Conservation (phyloP, 2,797 vertebrate species). For the Sebastes melanostomus region DNA sequence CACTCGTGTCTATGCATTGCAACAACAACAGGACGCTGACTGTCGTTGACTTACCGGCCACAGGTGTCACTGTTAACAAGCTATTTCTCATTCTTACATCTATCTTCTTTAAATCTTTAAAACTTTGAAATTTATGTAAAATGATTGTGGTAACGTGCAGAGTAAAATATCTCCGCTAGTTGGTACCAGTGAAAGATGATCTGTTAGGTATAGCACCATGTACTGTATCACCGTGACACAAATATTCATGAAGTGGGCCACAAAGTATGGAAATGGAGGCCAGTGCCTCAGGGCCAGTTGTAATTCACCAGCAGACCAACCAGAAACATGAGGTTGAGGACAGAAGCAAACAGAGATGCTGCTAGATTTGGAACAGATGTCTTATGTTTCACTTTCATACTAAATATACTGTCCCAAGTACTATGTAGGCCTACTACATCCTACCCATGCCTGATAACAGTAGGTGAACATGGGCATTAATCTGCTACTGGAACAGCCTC, state of each 20-base stretch:
- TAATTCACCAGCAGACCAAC: background rate
- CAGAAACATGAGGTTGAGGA: background rate
- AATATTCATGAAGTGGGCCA: conserved; percentile 44
- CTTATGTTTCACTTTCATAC: background rate
- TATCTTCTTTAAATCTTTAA: background rate
- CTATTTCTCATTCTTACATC: background rate
- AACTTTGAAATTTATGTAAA: background rate
- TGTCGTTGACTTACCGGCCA: no score
- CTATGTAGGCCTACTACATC: no score
- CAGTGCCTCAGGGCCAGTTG: conserved; percentile 19
- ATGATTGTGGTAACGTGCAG: background rate
- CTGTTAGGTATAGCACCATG: background rate
- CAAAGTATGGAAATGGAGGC: conserved; percentile 35
- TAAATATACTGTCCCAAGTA: background rate
- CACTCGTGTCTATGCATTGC: no score
- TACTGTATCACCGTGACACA: conserved; percentile 4
- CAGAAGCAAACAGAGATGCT: background rate
- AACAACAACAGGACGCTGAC: no score
- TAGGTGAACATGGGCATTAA: no score
- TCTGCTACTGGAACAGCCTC: no score
- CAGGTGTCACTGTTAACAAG: no score
- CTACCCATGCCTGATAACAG: no score
- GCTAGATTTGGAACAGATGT: background rate
- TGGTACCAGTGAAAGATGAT: background rate
- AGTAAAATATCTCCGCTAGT: background rate